Evolutionary conservation across 2,113 vertebrate genomes (phyloP).

Genomic region (Coregonus clupeaformis): DNA sequence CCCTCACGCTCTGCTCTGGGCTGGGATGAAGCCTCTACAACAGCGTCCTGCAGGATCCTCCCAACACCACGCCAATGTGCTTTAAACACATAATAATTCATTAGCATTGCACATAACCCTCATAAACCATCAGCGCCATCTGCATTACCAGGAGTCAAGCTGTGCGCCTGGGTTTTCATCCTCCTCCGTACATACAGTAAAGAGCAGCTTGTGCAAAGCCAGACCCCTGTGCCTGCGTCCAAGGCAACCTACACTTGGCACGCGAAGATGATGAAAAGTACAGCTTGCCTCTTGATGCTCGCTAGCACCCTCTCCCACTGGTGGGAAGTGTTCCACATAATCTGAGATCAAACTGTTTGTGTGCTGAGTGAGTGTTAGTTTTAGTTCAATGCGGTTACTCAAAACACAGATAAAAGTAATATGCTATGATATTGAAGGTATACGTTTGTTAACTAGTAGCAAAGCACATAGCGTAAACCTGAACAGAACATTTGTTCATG

Average conservation of each 20-base stretch:
- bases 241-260: conserved; percentile 77
- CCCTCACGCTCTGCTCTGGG: conserved; percentile 54
- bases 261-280: conserved; percentile 55
- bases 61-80: conserved; percentile 47
- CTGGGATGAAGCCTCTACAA: conserved; percentile 30
- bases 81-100: conserved; percentile 76
- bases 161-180: conserved; percentile 57
- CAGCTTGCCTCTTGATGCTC: conserved; percentile 51
- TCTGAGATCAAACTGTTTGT: no score
- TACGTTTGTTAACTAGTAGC: no score
- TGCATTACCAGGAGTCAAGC: conserved; percentile 71
- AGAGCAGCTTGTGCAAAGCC: conserved; percentile 42
- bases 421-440: no score
- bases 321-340: not conserved
- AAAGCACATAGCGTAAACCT: no score
- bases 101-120: conserved; percentile 64
- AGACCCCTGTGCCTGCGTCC: conserved; percentile 40
- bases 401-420: no score
- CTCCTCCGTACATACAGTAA: conserved; percentile 59
- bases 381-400: no score
- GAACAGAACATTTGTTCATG: no score
- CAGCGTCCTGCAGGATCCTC: conserved; percentile 51
- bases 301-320: conserved; percentile 42
- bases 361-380: no score
- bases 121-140: conserved; percentile 67